Evolutionary conservation across 2,113 vertebrate species (phyloP).

Genomic region (Melanerpes formicivorus): DNA sequence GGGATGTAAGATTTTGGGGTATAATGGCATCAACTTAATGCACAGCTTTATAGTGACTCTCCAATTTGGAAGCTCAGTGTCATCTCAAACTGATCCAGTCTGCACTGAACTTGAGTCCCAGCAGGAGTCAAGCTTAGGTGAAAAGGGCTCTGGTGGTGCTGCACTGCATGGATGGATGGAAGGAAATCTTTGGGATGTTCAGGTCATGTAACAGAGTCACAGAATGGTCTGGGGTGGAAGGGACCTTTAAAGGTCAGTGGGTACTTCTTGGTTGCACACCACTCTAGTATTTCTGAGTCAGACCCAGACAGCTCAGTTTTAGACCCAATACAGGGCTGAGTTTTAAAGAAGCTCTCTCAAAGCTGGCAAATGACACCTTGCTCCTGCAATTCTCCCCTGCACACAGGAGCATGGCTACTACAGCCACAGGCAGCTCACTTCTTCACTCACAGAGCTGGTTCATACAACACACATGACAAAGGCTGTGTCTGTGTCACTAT

Average conservation of each 20-base stretch:
- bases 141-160: neutral
- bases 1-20: neutral
- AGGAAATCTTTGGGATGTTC: neutral
- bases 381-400: neutral
- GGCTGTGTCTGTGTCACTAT: neutral
- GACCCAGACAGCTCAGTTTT: neutral
- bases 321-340: neutral
- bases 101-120: neutral
- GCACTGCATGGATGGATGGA: accelerated
- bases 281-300: neutral
- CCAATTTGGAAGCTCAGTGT: neutral
- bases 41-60: neutral
- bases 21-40: neutral
- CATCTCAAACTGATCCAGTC: neutral
- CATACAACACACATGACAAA: neutral
- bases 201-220: neutral
- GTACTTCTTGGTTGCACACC: neutral
- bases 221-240: no score
- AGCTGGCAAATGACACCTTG: neutral
- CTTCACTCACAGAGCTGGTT: neutral
- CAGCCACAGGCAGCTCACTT: accelerated
- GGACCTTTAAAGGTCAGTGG: neutral
- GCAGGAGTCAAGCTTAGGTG: neutral
- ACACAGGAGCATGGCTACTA: neutral
- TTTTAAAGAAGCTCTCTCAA: neutral